Evolutionary conservation across 2,797 vertebrate genomes (phyloP), one percentile per base, ranked within the genome.

Genomic region (Pseudochaenichthys georgianus): DNA sequence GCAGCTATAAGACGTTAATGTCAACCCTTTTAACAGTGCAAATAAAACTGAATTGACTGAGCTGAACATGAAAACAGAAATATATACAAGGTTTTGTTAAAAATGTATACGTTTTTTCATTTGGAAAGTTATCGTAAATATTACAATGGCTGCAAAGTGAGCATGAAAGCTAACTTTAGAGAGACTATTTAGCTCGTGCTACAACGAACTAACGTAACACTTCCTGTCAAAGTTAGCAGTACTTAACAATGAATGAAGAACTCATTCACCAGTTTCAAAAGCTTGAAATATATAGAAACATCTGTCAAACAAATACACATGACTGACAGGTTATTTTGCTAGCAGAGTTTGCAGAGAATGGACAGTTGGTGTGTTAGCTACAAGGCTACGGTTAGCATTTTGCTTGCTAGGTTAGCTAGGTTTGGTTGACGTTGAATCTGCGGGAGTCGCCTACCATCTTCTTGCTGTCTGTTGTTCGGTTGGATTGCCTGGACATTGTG

Each of bases 401-500:
- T 53, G 71, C 74, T 68, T 78, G 70, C 81, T 81, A 64, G 7
- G 57, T 76, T 87, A 65, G 60, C 73, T 61, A 23, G 13, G 38
- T 65, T 38, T 41, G 60, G 3, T 38, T 59, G n/a, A n/a, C 16
- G 28, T 80, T 80, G 69, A 81, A 70, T 46, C 67, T 15, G 34
- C 15, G 21, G 47, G 31, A 60, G 66, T 69, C 52, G 48, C 91
- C 95, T 96, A 98, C 98, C 98, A 99, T 99, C 92, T 98, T 99
- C 93, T 99, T 99, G 95, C 93, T 98, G 94, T 99, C 98, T 66
- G 96, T 95, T 73, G 96, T 94, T 89, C 97, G 95, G 92, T 95
- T 97, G 75, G 96, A 95, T 83, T 97, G 97, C 86, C 96, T 94
- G 62, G 97, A 97, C 97, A 97, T 97, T 81, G 81, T 95, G 89